phyloP scores from a whole-genome alignment of 2,888 invertebrate genomes.

The Bursaphelenchus okinawaensis region DNA sequence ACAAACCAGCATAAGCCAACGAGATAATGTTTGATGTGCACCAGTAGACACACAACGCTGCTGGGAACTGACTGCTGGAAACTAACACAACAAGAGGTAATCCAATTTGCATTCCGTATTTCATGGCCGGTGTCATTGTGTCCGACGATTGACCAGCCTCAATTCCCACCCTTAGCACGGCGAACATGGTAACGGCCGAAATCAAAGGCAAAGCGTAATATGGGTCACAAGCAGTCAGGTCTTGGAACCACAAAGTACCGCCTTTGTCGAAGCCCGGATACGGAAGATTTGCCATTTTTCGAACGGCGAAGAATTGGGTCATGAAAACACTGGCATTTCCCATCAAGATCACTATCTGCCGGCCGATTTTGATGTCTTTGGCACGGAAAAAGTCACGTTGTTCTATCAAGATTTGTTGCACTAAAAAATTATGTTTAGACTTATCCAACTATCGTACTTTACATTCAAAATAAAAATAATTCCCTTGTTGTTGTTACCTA shows the following conservation, averaged over 20 bases:
- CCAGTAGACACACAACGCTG: constrained; percentile 54
- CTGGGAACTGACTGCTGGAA: constrained; percentile 42
- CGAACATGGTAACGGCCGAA: constrained; percentile 75
- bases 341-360: constrained; percentile 47
- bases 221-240: constrained; percentile 84
- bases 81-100: constrained; percentile 45
- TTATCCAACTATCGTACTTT: no score
- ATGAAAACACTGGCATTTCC: constrained; percentile 75
- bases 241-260: constrained; percentile 84
- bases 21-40: constrained; percentile 50
- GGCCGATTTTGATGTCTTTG: constrained; percentile 30
- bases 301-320: constrained; percentile 81
- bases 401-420: constrained; percentile 48
- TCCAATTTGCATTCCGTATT: constrained; percentile 46
- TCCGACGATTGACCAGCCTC: constrained; percentile 44
- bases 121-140: constrained; percentile 43
- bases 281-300: constrained; percentile 81
- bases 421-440: constrained; percentile 16
- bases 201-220: constrained; percentile 78
- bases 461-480: constrained; percentile 6
- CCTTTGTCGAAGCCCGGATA: constrained; percentile 83
- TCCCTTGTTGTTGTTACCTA: neutral
- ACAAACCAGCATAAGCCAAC: constrained; percentile 42
- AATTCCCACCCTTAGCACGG: constrained; percentile 70
- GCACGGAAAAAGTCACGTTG: constrained; percentile 43